Percentiles rank a stretch among this genome's conserved stretches.
Conservation (phyloP, 2,113 vertebrate genomes). For the Erythrocercus mccallii region DNA sequence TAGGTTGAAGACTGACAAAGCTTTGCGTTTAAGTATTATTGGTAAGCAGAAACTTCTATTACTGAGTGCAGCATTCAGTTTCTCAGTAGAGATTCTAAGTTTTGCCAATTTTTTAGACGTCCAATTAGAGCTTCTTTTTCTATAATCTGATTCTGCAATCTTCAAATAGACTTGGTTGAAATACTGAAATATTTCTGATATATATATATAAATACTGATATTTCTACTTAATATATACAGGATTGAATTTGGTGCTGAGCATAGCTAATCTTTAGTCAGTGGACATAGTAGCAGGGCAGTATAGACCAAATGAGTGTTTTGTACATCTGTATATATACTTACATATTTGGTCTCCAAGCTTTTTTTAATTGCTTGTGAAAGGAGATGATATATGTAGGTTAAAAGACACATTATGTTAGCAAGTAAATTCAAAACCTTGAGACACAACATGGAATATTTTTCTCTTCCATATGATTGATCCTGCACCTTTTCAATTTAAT, state of each 20-base stretch:
- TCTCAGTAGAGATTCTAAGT: not conserved
- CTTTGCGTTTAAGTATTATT: constrained; percentile 81
- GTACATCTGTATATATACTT: not conserved
- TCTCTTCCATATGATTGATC: not conserved
- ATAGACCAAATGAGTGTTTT: not conserved
- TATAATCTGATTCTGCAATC: not conserved
- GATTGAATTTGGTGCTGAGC: not conserved
- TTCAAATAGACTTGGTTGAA: not conserved
- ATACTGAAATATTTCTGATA: not conserved
- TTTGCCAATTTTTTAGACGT: not conserved
- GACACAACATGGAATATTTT: not conserved
- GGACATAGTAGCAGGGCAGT: not conserved
- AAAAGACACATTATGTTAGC: not conserved
- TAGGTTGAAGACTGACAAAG: constrained; percentile 86
- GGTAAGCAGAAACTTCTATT: constrained; percentile 72
- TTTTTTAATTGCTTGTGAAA: not conserved
- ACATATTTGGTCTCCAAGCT: not conserved
- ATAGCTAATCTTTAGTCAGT: not conserved
- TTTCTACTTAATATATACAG: not conserved
- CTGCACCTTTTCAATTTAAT: not conserved
- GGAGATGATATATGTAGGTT: not conserved
- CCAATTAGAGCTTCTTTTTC: not conserved
- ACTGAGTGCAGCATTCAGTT: not conserved
- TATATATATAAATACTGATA: too few relatives aligned
- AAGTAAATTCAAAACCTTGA: not conserved